A percentile compares a stretch with the other conserved stretches of the same genome.
phyloP scores from a whole-genome alignment of 2,888 invertebrate species.

The Torymus texanus region DNA sequence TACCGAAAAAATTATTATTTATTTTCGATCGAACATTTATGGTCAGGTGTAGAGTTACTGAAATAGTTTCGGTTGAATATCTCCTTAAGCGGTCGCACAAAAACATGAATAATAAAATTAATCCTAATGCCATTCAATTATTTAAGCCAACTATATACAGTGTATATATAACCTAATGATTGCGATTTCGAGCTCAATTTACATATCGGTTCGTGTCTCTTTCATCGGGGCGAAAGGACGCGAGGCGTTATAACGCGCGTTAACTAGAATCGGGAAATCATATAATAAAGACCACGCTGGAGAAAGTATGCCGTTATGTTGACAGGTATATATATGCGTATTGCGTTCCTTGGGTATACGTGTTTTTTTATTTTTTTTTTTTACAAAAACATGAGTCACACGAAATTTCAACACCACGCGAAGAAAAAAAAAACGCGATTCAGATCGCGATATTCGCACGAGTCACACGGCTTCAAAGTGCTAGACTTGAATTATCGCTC shows the following conservation, averaged over 20 bases:
- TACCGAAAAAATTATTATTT: too few species aligned
- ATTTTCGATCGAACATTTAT: too few species aligned
- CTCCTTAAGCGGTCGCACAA: not conserved
- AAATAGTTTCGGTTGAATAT: not conserved
- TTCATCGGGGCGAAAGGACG: conserved; percentile 35
- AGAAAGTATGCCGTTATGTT: conserved; percentile 47
- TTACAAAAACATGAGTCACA: conserved; percentile 34
- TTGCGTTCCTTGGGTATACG: not conserved
- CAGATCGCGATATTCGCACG: conserved; percentile 7
- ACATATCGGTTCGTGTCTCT: conserved; percentile 24
- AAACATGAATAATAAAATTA: conserved; percentile 30
- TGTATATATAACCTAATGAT: conserved; percentile 8
- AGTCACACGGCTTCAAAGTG: conserved; percentile 8
- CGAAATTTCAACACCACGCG: conserved; percentile 41
- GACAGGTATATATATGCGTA: not conserved
- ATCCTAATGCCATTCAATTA: conserved; percentile 31
- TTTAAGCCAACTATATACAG: conserved; percentile 21
- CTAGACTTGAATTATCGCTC: conserved; percentile 19
- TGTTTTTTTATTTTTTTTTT: conserved; percentile 34
- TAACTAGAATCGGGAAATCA: conserved; percentile 36
- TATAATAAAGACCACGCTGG: conserved; percentile 23
- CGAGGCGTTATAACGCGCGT: not conserved
- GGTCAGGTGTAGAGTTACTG: too few species aligned
- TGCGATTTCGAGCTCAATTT: conserved; percentile 32
- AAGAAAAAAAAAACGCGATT: not conserved